Base-by-base conservation (phyloP, 2,113 vertebrate species). In the Brienomyrus longianalis region DNA sequence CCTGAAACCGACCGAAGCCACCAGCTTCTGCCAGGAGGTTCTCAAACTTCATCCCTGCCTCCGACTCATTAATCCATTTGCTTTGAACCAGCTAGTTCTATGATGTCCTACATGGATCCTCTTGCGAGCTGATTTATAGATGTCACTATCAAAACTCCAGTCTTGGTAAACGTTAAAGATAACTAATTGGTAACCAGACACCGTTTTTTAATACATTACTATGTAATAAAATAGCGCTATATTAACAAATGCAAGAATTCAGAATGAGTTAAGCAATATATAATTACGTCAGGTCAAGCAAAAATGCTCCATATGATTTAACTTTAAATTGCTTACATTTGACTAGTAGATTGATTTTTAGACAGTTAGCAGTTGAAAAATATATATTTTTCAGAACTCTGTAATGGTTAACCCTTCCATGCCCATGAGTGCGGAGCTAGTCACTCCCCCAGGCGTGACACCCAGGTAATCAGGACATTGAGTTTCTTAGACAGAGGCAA, bases 1-100 rank as follows among this genome's bases (percentile, higher is more conserved):
- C 89, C 23, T 98, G 97, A 92, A 96, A 98, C 86, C 50, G 95
- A 39, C 97, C 97, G 90, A 98, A 98, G 90, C 96, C 96, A 0
- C 96, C 93, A 0, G 89, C 93, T 88, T 97, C 95, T 3, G 92
- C 89, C 39, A 98, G 90, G 47, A 98, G 87, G 52, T 96, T 96
- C 45, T 98, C 97, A 90, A 97, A 97, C 91, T 94, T 95, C 96
- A 98, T 98, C 74, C 92, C n/a, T 92, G 17, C 35, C 87, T n/a
- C 13, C 52, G n/a, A 3, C 54, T 88, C 9, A 19, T 43, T 27
- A 48, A 62, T 19, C 4, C 54, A 43, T 17, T 43, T 43, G 35
- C 35, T 39, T 17, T 3, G 35, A 13, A 80, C 4, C 35, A 43
- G 31, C 15, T 8, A 19, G 17, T 80, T 80, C 35, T 80, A 19